These are phyloP conservation scores for Drosophila tristis DNA, from an alignment of 1,140 invertebrate genomes.

Conservation along the genomic window DNA sequence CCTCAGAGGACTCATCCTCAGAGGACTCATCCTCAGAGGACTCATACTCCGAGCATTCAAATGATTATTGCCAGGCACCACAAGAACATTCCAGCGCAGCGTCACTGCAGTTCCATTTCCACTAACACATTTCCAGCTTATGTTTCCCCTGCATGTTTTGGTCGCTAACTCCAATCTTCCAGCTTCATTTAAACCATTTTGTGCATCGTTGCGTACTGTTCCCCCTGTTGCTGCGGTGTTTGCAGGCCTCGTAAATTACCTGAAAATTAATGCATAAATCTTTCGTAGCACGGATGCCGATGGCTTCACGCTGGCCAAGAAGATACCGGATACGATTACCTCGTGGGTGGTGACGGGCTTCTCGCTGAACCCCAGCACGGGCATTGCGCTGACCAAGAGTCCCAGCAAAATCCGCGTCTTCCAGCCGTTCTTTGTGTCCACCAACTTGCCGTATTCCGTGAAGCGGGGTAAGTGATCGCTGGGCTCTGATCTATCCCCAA, in stretches of 20 bases:
- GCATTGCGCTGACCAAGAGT: conserved; percentile 91
- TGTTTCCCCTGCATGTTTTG: too few relatives aligned
- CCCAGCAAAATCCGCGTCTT: conserved; percentile 92
- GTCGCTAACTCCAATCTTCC: too few relatives aligned
- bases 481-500: neutral
- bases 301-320: conserved; percentile 78
- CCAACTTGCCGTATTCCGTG: conserved; percentile 93
- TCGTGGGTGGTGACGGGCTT: conserved; percentile 97
- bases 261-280: neutral
- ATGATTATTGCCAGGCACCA: too few relatives aligned
- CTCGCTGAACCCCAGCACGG: conserved; percentile 92
- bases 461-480: conserved; percentile 87
- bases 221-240: too few relatives aligned
- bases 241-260: too few relatives aligned
- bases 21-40: too few relatives aligned
- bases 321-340: conserved; percentile 94
- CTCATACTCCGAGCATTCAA: too few relatives aligned
- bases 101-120: too few relatives aligned
- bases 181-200: too few relatives aligned
- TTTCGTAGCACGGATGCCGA: conserved; percentile 38
- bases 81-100: too few relatives aligned
- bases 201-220: too few relatives aligned
- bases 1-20: too few relatives aligned
- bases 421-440: conserved; percentile 93
- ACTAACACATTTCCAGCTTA: conserved; percentile 2